Evolutionary conservation across 1,140 invertebrate genomes (phyloP).

Genomic region (Spodoptera litura): DNA sequence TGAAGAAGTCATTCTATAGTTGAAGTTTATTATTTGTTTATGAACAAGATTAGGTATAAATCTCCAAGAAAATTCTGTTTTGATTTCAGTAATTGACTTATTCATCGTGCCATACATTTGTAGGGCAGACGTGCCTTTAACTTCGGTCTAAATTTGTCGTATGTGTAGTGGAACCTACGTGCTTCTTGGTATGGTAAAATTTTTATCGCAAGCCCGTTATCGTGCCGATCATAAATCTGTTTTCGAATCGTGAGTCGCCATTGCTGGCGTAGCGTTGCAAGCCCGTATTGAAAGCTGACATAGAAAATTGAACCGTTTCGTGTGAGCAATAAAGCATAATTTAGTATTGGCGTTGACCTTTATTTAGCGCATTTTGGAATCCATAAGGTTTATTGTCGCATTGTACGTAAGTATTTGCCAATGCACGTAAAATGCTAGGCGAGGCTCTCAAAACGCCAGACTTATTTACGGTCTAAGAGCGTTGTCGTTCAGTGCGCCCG

Average conservation of each 20-base stretch:
- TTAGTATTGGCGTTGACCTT: conserved; percentile 66
- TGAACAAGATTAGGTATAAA: too few species aligned
- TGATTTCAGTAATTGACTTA: neutral
- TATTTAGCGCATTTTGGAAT: conserved; percentile 73
- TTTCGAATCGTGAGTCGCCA: conserved; percentile 85
- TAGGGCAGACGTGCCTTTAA: conserved; percentile 22
- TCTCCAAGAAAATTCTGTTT: too few species aligned
- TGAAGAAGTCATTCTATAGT: too few species aligned
- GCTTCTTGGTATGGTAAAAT: conserved; percentile 78
- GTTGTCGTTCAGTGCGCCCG: conserved; percentile 50
- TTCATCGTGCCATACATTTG: neutral
- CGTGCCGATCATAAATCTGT: conserved; percentile 86
- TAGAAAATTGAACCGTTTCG: conserved; percentile 66
- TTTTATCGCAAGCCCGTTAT: conserved; percentile 85
- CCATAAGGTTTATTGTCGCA: conserved; percentile 77
- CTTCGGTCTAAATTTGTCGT: conserved; percentile 41
- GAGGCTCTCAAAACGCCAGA: conserved; percentile 82
- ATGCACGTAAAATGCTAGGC: conserved; percentile 84
- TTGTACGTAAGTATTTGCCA: conserved; percentile 84
- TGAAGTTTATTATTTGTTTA: too few species aligned
- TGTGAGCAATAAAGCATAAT: conserved; percentile 72
- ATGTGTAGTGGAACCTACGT: conserved; percentile 56
- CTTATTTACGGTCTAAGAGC: conserved; percentile 79
- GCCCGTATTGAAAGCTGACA: conserved; percentile 60
- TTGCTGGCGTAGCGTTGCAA: conserved; percentile 67